phyloP scores from a whole-genome alignment of 2,888 invertebrate species.

The Sphaerophoria taeniata region DNA sequence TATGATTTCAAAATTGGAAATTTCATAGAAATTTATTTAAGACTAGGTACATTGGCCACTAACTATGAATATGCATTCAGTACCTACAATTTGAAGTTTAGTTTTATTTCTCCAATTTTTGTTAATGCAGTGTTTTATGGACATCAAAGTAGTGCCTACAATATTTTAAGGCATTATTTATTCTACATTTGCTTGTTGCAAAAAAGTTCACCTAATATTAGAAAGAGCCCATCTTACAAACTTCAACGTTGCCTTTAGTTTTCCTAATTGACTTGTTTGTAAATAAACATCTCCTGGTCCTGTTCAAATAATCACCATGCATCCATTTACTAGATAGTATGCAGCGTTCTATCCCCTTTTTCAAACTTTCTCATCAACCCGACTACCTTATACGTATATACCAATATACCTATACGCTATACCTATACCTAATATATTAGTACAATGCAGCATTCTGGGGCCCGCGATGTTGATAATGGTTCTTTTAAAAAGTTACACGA shows the following conservation, averaged over 20 bases:
- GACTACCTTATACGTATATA: not conserved
- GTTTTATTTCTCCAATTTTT: too few species aligned
- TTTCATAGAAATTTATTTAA: too few species aligned
- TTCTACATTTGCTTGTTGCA: conserved; percentile 5
- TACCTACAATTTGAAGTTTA: too few species aligned
- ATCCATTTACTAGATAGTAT: conserved; percentile 67
- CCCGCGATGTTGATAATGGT: conserved; percentile 51
- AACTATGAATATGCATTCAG: too few species aligned
- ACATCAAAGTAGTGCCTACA: conserved; percentile 22
- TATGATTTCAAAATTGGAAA: too few species aligned
- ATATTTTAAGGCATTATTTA: not conserved
- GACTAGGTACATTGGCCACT: too few species aligned
- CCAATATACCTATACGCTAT: too few species aligned
- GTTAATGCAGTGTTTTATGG: too few species aligned
- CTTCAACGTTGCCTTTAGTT: conserved; percentile 67
- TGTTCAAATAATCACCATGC: conserved; percentile 74
- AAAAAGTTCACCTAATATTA: conserved; percentile 22
- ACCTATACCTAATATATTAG: conserved; percentile 5
- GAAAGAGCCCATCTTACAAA: conserved; percentile 21
- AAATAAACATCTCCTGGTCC: conserved; percentile 66
- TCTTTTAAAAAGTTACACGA: too few species aligned
- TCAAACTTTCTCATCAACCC: conserved; percentile 9
- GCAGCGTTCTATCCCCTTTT: conserved; percentile 46
- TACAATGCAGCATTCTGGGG: conserved; percentile 24
- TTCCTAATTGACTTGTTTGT: conserved; percentile 73